Percentiles rank a stretch among this genome's conserved stretches.
Evolutionary conservation across 2,888 invertebrate genomes (phyloP).

Genomic region (Aleiodes testaceus): DNA sequence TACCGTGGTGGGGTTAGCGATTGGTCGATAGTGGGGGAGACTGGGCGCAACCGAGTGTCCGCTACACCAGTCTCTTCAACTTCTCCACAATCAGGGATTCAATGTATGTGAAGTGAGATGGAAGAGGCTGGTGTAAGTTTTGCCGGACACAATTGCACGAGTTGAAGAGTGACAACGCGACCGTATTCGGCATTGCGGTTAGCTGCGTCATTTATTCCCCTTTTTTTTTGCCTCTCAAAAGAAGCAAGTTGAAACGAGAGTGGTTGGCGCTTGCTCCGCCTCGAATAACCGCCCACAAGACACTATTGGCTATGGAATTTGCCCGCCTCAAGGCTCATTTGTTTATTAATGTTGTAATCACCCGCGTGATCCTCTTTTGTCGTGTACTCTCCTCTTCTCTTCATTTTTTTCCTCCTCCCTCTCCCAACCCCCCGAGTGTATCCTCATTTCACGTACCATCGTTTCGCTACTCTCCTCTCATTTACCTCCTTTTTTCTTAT

Average conservation of each 20-base stretch:
- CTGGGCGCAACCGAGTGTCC: not conserved
- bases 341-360: slow-evolving; percentile 74
- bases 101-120: slow-evolving; percentile 18
- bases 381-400: slow-evolving; percentile 58
- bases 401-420: slow-evolving; percentile 38
- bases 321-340: slow-evolving; percentile 72
- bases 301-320: slow-evolving; percentile 66
- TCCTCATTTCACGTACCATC: slow-evolving; percentile 53
- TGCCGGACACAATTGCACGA: slow-evolving; percentile 14
- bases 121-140: slow-evolving; percentile 23
- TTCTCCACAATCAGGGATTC: slow-evolving; percentile 32
- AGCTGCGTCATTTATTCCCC: slow-evolving; percentile 12
- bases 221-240: slow-evolving; percentile 15
- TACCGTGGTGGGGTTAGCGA: slow-evolving; percentile 26
- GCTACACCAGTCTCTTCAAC: not conserved
- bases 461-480: not conserved
- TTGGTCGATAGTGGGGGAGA: not conserved
- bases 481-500: not conserved
- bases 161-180: slow-evolving; percentile 38
- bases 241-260: slow-evolving; percentile 47
- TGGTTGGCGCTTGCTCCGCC: slow-evolving; percentile 64
- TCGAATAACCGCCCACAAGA: slow-evolving; percentile 64
- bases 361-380: slow-evolving; percentile 70
- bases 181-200: slow-evolving; percentile 15
- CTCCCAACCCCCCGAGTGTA: slow-evolving; percentile 26